Conservation (phyloP, 2,113 vertebrate genomes). For the Carassius carassius region DNA sequence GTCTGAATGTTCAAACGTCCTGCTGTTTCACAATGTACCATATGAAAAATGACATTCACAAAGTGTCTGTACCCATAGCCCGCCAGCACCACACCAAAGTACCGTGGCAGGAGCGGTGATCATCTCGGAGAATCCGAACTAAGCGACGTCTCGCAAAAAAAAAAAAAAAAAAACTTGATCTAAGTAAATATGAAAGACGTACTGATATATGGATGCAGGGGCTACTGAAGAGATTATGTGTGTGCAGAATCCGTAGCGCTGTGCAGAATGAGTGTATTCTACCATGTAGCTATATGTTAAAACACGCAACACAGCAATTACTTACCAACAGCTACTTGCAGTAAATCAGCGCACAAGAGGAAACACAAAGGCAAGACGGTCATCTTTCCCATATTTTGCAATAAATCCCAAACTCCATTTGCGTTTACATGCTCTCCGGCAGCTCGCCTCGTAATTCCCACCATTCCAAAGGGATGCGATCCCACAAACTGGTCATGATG, state of each 20-base stretch:
- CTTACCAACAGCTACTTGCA: constrained; percentile 82
- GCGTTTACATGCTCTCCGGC: constrained; percentile 77
- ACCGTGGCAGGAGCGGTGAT: not conserved
- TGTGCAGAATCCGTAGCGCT: not conserved
- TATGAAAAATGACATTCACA: constrained; percentile 34
- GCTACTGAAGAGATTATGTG: not conserved
- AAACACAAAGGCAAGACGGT: constrained; percentile 79
- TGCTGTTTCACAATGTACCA: constrained; percentile 23
- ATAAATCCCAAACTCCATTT: constrained; percentile 82
- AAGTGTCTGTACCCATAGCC: constrained; percentile 6
- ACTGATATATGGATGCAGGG: not conserved
- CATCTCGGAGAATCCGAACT: not conserved
- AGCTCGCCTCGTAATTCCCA: constrained; percentile 75
- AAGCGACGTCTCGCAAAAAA: not conserved
- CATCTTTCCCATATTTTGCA: constrained; percentile 80
- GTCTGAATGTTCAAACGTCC: constrained; percentile 23
- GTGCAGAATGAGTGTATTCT: not conserved
- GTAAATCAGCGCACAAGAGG: constrained; percentile 80
- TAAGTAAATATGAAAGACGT: constrained; percentile 12
- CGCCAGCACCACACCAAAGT: constrained; percentile 8
- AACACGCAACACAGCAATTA: constrained; percentile 35
- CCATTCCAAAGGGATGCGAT: constrained; percentile 75
- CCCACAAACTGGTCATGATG: constrained; percentile 76
- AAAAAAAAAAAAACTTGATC: constrained; percentile 20
- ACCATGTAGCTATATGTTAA: not conserved